A percentile compares a stretch with the other conserved stretches of the same genome.
Evolutionary conservation across 2,888 invertebrate species (phyloP).

Genomic region (Crocallis elinguaria): DNA sequence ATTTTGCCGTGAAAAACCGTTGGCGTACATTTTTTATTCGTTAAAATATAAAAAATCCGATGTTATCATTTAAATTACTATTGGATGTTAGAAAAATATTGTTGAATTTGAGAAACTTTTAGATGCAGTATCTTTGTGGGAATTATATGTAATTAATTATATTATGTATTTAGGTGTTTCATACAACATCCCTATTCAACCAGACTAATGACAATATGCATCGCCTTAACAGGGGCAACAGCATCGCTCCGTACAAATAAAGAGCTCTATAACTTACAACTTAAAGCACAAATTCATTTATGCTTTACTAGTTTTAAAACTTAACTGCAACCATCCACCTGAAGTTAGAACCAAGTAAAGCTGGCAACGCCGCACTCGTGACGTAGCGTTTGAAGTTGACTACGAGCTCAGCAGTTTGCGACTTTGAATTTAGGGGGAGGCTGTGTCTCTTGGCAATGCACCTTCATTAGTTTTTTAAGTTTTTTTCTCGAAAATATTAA

Average conservation of each 20-base stretch:
- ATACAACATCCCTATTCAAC: neutral
- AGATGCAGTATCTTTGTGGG: no score
- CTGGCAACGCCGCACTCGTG: conserved; percentile 68
- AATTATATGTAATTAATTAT: no score
- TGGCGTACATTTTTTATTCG: no score
- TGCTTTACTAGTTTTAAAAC: conserved; percentile 36
- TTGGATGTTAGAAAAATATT: no score
- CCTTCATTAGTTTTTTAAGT: conserved; percentile 41
- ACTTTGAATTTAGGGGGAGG: conserved; percentile 43
- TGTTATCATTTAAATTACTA: no score
- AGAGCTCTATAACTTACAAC: accelerated
- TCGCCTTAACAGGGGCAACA: conserved; percentile 45
- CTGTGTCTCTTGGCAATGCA: conserved; percentile 52
- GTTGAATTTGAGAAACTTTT: no score
- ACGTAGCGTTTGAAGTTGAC: conserved; percentile 63
- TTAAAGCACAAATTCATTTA: conserved; percentile 38
- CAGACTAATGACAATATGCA: conserved; percentile 7
- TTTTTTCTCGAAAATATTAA: conserved; percentile 30
- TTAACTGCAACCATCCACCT: conserved; percentile 52
- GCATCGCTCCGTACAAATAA: neutral
- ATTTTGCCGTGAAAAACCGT: no score
- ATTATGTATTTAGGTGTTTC: no score
- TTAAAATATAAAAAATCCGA: no score
- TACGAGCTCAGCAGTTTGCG: conserved; percentile 58
- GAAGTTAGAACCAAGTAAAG: conserved; percentile 61